phyloP scores from a whole-genome alignment of 1,140 invertebrate genomes.

The Trissolcus basalis region DNA sequence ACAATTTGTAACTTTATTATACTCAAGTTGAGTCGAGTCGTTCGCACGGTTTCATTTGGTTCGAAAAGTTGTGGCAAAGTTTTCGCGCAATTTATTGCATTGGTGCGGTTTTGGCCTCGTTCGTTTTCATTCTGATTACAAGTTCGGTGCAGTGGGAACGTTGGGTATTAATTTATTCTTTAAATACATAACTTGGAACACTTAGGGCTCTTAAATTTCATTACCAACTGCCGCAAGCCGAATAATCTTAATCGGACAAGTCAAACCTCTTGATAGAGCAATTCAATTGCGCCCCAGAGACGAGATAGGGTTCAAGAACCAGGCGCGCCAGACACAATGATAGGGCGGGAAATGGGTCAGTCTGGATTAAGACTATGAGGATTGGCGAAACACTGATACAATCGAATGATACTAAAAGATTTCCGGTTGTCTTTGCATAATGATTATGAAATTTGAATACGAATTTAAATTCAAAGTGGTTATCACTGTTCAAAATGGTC shows the following conservation, averaged over 20 bases:
- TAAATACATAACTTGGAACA: conserved; percentile 31
- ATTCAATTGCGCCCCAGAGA: conserved; percentile 68
- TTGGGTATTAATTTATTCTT: conserved; percentile 46
- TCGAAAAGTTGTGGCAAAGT: neutral
- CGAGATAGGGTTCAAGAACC: conserved; percentile 44
- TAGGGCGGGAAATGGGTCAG: conserved; percentile 47
- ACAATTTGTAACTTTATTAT: conserved; percentile 2
- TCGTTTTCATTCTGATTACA: conserved; percentile 15
- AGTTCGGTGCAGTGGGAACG: conserved; percentile 10
- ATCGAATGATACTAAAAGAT: no score
- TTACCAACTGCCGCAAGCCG: conserved; percentile 34
- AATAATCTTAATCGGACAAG: conserved; percentile 52
- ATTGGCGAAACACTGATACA: neutral
- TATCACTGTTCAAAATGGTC: no score
- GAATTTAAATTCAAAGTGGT: no score
- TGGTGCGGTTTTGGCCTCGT: neutral
- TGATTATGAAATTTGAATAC: no score
- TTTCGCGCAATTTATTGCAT: neutral
- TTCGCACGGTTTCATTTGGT: no score
- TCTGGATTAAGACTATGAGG: conserved; percentile 28
- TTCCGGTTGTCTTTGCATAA: no score
- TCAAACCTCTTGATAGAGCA: conserved; percentile 50
- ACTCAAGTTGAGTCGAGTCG: no score
- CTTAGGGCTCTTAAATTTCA: conserved; percentile 33
- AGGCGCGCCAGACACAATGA: conserved; percentile 15